phyloP scores from a whole-genome alignment of 2,888 invertebrate genomes.

The Amblyjoppa fuscipennis region DNA sequence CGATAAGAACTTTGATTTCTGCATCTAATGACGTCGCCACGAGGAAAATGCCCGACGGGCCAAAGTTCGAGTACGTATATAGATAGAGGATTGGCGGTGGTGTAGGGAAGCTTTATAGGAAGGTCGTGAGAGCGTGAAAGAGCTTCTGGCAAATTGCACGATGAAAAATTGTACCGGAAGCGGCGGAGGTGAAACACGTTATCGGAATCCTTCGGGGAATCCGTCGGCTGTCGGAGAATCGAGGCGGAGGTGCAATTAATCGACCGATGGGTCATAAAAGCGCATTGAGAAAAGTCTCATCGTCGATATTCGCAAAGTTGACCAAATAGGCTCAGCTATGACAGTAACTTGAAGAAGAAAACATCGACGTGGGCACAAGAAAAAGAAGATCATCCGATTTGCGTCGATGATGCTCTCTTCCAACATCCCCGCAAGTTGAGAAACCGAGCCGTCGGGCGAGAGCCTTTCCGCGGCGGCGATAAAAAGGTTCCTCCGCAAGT shows the following conservation, averaged over 20 bases:
- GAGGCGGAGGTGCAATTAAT: constrained; percentile 39
- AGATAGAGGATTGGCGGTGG: constrained; percentile 19
- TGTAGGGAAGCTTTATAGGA: constrained; percentile 16
- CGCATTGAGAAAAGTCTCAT: not conserved
- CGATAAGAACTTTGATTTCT: constrained; percentile 65
- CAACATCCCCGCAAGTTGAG: no score
- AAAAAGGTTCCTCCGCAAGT: no score
- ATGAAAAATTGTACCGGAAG: not conserved
- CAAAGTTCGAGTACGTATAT: constrained; percentile 42
- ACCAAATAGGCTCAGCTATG: not conserved
- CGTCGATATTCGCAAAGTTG: not conserved
- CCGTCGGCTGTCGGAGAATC: not conserved
- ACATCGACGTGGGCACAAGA: no score
- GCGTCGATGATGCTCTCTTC: no score
- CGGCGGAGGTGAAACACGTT: constrained; percentile 40
- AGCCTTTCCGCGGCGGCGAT: no score
- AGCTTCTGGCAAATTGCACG: constrained; percentile 36
- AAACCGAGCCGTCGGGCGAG: no score
- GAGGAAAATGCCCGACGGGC: constrained; percentile 33
- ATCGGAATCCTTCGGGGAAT: constrained; percentile 15
- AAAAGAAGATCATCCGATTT: no score
- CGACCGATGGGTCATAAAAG: not conserved
- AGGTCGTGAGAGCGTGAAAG: constrained; percentile 48
- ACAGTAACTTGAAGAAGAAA: not conserved
- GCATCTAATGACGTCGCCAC: constrained; percentile 54